These are phyloP conservation scores for Mythimna vitellina DNA, from an alignment of 2,888 invertebrate genomes.

Conservation along the genomic window DNA sequence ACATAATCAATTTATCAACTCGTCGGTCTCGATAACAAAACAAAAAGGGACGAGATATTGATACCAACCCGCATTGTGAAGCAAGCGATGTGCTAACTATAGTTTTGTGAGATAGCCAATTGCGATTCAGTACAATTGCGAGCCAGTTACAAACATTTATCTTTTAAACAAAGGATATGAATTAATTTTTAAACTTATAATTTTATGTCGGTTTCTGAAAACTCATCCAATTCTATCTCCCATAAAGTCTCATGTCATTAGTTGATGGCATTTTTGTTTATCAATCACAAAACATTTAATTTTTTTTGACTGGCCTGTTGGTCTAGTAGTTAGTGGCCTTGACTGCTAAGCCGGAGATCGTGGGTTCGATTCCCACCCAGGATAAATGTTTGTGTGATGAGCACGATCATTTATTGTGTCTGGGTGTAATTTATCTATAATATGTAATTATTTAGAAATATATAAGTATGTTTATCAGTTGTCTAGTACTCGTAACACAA, in stretches of 20 bases:
- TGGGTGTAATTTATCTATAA: no score
- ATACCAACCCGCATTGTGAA: conserved; percentile 51
- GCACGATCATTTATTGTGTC: no score
- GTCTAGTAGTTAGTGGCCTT: no score
- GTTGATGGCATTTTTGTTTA: neutral
- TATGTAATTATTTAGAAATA: no score
- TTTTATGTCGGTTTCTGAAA: neutral
- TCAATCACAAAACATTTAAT: neutral
- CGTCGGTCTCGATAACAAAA: conserved; percentile 62
- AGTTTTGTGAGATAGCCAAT: conserved; percentile 34
- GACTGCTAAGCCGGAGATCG: no score
- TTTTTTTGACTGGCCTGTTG: no score
- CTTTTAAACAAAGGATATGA: neutral
- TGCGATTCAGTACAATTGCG: conserved; percentile 37
- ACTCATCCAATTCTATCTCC: neutral
- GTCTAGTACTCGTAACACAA: no score
- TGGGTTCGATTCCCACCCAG: no score
- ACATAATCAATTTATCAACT: conserved; percentile 63
- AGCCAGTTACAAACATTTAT: conserved; percentile 22
- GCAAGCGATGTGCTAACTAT: conserved; percentile 58
- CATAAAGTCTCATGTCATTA: neutral
- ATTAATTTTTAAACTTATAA: conserved; percentile 3
- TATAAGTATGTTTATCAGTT: no score
- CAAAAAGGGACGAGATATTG: conserved; percentile 44
- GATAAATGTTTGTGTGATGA: no score